Evolutionary conservation across 2,113 vertebrate species (phyloP).

Genomic region (Sebastes schlegelii): DNA sequence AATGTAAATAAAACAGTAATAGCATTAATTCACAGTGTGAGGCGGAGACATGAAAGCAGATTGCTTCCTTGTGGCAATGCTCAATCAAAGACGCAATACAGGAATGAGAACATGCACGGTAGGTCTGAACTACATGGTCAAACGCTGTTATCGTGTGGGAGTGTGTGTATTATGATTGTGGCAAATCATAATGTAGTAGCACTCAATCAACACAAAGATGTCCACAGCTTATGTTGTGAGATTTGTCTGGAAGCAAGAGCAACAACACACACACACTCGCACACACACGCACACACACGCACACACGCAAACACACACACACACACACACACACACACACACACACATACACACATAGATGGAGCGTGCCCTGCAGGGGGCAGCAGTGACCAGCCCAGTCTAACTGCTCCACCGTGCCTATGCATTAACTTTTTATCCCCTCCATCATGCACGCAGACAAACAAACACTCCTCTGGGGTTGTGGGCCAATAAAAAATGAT

Average conservation of each 20-base stretch:
- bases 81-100: slow-evolving; percentile 33
- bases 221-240: slow-evolving; percentile 43
- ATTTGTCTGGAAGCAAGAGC: slow-evolving; percentile 31
- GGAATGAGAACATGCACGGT: slow-evolving; percentile 1
- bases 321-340: slow-evolving; percentile 11
- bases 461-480: slow-evolving; percentile 80
- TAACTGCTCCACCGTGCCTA: slow-evolving; percentile 40
- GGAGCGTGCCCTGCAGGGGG: slow-evolving; percentile 79
- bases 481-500: slow-evolving; percentile 79
- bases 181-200: slow-evolving; percentile 34
- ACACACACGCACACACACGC: slow-evolving; percentile 15
- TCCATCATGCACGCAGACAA: slow-evolving; percentile 80
- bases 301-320: slow-evolving; percentile 5
- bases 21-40: slow-evolving; percentile 50
- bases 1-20: slow-evolving; percentile 70
- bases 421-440: slow-evolving; percentile 75
- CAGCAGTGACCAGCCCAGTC: slow-evolving; percentile 79
- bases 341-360: slow-evolving; percentile 7
- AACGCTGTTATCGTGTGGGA: neutral
- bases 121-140: slow-evolving; percentile 10
- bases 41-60: slow-evolving; percentile 36
- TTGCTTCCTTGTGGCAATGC: slow-evolving; percentile 42
- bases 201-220: slow-evolving; percentile 31
- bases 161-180: slow-evolving; percentile 19
- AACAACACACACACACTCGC: neutral